Evolutionary conservation across 64 coral and sea anemone species (phyloP), one percentile per base, ranked within the genome.

Genomic region (Acropora tenuis): DNA sequence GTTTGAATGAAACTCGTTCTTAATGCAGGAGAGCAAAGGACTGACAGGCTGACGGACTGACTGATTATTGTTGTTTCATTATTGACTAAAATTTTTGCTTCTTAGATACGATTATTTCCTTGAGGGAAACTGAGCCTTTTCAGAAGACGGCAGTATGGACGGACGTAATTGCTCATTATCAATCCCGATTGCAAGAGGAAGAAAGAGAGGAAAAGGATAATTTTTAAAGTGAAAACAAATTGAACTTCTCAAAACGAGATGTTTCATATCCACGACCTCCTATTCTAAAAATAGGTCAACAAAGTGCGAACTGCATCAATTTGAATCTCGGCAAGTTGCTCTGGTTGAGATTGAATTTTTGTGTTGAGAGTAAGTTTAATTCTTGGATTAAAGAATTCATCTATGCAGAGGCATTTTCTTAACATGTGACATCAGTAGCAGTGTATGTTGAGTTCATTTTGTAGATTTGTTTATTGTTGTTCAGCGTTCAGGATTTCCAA

Each of bases 131-230:
- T 47, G 90, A 92, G 10, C 43, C 69, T 1, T 92, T 86, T 74
- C 84, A 78, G 52, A 92, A 92, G 60, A 68, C 78, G 47, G 61
- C 80, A 1, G 18, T 86, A 16, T 92, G 90, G 90, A 92, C 90
- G 13, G 80, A 92, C 19, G 78, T 80, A 42, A 8, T 84, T 46
- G 58, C 41, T 43, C 43, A 42, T 68, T 46, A 66, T 57, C 80
- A 84, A n/a, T 48, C 11, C 0, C 69, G 49, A 69, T 69, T 6
- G 44, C 48, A 18, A 19, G 18, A 48, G 18, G 17, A 71, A 71
- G n/a, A 71, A 2, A 44, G 47, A 20, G 41, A 69, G 9, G 3
- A 12, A 49, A 30, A 4, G 44, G 0, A 2, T 0, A 16, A 30
- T 11, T n/a, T 12, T 45, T 63, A 69, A 71, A 47, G 43, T 5